Base-by-base conservation (phyloP, 2,888 invertebrate genomes). In the Dicroscelio sp. region DNA sequence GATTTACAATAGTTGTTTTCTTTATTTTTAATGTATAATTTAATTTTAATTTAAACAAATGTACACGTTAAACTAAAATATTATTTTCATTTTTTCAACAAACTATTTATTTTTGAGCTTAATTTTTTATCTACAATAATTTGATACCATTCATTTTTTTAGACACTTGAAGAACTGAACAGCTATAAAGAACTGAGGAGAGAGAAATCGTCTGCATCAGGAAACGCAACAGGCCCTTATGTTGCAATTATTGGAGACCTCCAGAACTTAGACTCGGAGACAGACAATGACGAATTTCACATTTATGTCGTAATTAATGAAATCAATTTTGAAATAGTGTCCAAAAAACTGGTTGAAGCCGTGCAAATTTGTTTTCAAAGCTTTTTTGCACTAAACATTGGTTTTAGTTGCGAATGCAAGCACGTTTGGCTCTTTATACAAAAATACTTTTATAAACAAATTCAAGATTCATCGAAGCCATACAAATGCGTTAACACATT, bases 341-440 rank as follows among this genome's bases (percentile, higher is more conserved):
- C 69, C 10, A 69, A 4, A 14, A 83, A 88, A 20, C 27, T 84
- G 38, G 55, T 80, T 65, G 82, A 87, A 5, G 63, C 63, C 6
- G 63, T 63, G 12, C 30, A 63, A 30, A 14, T 63, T 17, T 30
- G 63, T 63, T 63, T 23, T 30, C 17, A 30, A 63, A 17, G 30
- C 23, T 63, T 63, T 30, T 27, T 30, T n/a, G 63, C 63, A 30
- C 63, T 63, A 6, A 63, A 63, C 31, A 63, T 63, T 63, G 63
- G 63, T 63, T 63, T 63, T n/a, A 63, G 63, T 30, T 63, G 63
- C 12, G 63, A 63, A 63, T 63, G 63, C 12, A 63, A 63, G 14
- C 63, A 63, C 31, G 63, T 63, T 30, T 63, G 63, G 63, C 12
- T 63, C 5, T 63, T 63, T n/a, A 5, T 82, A 58, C 35, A 65